These are phyloP conservation scores for Synergus laeviventris DNA, from an alignment of 2,888 invertebrate genomes.

Conservation along the genomic window DNA sequence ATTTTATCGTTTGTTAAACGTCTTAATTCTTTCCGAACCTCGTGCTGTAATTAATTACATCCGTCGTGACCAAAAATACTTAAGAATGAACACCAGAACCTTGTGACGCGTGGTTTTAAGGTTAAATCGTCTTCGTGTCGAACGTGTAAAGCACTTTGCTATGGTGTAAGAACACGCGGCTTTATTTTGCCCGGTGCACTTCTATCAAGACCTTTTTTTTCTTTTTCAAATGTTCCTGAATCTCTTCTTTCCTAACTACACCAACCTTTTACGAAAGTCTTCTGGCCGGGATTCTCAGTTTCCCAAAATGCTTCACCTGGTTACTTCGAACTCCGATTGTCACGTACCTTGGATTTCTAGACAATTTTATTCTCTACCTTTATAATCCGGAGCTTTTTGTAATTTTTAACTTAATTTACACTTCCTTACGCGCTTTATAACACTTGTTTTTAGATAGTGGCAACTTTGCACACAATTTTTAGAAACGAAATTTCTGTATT, in stretches of 20 bases:
- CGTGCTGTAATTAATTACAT: not conserved
- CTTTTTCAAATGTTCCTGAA: not conserved
- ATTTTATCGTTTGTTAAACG: constrained; percentile 45
- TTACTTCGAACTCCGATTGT: not conserved
- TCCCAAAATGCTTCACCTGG: not conserved
- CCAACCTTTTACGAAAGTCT: not conserved
- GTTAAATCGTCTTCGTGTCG: constrained; percentile 63
- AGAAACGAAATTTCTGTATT: not conserved
- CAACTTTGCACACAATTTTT: not conserved
- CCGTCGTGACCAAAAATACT: not conserved
- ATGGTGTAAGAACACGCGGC: constrained; percentile 65
- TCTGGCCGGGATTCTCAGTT: not conserved
- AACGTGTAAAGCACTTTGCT: constrained; percentile 63
- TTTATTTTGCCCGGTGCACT: constrained; percentile 62
- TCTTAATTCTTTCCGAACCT: constrained; percentile 16
- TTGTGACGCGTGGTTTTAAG: constrained; percentile 55
- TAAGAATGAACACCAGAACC: not conserved
- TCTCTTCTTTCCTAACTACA: not conserved
- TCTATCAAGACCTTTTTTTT: constrained; percentile 7
- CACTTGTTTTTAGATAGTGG: not conserved
- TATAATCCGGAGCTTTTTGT: not conserved
- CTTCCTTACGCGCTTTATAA: not conserved
- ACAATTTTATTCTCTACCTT: not conserved
- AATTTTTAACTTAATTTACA: not conserved
- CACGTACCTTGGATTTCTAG: not conserved